phyloP scores from a whole-genome alignment of 1,140 invertebrate genomes.

The Drosophila mojavensis region DNA sequence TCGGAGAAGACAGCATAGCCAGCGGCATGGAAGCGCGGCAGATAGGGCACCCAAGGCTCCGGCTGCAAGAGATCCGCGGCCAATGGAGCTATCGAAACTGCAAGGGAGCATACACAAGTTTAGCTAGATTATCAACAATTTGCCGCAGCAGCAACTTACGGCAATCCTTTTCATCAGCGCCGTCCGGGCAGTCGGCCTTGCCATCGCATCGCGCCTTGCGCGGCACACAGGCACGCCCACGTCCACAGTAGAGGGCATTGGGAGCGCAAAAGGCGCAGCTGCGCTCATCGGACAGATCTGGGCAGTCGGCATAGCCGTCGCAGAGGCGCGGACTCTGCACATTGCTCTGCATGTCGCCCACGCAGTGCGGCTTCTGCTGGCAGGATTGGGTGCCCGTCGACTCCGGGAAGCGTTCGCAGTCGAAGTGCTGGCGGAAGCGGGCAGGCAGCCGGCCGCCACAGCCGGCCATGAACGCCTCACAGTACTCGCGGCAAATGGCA shows the following conservation, averaged over 20 bases:
- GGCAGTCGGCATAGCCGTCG: slow-evolving; percentile 94
- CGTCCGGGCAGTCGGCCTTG: slow-evolving; percentile 92
- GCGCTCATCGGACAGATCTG: slow-evolving; percentile 92
- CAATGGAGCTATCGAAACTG: slow-evolving; percentile 90
- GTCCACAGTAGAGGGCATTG: slow-evolving; percentile 90
- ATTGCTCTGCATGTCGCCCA: slow-evolving; percentile 88
- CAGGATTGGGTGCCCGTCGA: slow-evolving; percentile 90
- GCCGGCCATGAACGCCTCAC: slow-evolving; percentile 92
- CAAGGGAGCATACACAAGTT: slow-evolving; percentile 22
- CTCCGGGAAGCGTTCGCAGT: slow-evolving; percentile 92
- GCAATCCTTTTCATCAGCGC: slow-evolving; percentile 93
- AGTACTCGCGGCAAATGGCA: slow-evolving; percentile 92
- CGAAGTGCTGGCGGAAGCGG: slow-evolving; percentile 88
- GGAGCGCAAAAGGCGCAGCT: slow-evolving; percentile 90
- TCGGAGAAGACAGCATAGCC: slow-evolving; percentile 94
- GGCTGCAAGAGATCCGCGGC: slow-evolving; percentile 86
- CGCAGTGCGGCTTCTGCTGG: slow-evolving; percentile 90
- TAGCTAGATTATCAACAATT: background rate
- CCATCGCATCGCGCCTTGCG: slow-evolving; percentile 91
- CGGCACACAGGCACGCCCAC: slow-evolving; percentile 90
- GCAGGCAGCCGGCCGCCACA: slow-evolving; percentile 90
- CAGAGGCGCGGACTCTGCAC: slow-evolving; percentile 91
- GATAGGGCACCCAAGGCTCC: slow-evolving; percentile 87
- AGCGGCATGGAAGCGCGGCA: slow-evolving; percentile 88
- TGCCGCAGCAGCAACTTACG: slow-evolving; percentile 86